Base-by-base conservation (phyloP, 2,888 invertebrate species). In the Catocala sponsa region DNA sequence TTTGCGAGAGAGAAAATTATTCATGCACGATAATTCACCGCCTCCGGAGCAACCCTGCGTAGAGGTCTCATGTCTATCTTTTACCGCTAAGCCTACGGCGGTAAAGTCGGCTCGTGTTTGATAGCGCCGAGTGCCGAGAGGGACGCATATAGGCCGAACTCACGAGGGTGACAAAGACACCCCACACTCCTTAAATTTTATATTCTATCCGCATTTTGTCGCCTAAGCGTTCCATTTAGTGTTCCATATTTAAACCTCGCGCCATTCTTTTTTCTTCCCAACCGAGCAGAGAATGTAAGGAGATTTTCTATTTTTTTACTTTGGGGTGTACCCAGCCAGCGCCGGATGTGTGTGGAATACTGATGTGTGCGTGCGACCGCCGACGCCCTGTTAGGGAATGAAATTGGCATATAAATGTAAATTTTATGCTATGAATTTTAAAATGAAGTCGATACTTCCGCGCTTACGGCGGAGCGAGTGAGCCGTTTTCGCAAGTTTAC, bases 401-500 rank as follows among this genome's bases (percentile, higher is more conserved):
- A 94, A 94, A 94, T 94, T 93, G 94, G 94, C 94, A 94, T 94
- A 94, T 94, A 94, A 94, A 94, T 94, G 94, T 94, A 93, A 94
- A 94, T 94, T 94, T 94, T 93, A 94, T 93, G 94, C 94, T 87
- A 94, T 94, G 94, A 94, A 94, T 94, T 94, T 94, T 94, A 94
- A 94, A 94, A 94, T 92, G 91, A 88, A 93, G 92, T 90, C 92
- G 91, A 94, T 93, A 92, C 91, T 92, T 92, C 90, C 91, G 85
- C 86, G 89, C 88, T 90, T 85, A 85, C 83, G 83, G 85, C 79
- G 80, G 74, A 76, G 78, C 80, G 82, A 78, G 84, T 78, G 87
- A 86, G 88, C 85, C 85, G 83, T 86, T 90, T 86, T 88, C 84
- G 83, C 82, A 86, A 90, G 87, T 90, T 89, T 84, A 85, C 84